phyloP scores from a whole-genome alignment of 2,797 vertebrate genomes.

The Danionella dracula region DNA sequence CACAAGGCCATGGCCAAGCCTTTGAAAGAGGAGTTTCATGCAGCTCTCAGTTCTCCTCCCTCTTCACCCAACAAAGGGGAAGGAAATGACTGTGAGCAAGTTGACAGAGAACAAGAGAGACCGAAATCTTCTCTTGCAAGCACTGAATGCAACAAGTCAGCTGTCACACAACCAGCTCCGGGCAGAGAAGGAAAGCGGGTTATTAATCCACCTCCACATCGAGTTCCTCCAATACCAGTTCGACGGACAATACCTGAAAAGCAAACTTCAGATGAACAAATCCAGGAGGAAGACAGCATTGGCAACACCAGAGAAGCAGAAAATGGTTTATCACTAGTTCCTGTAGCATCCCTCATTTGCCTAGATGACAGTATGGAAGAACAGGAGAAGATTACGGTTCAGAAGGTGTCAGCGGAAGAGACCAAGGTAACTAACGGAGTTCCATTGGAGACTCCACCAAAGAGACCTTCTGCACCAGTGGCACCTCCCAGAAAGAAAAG shows the following conservation, averaged over 20 bases:
- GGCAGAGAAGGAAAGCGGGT: constrained; percentile 5
- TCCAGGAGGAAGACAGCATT: constrained; percentile 11
- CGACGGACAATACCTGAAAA: constrained; percentile 59
- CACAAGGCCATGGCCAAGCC: constrained; percentile 37
- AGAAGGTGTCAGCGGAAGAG: constrained; percentile 39
- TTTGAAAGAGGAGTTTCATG: constrained; percentile 18
- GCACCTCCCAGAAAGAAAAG: constrained; percentile 84
- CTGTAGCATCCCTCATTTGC: constrained; percentile 36
- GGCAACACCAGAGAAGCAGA: constrained; percentile 40
- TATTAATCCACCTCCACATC: neutral
- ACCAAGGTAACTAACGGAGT: constrained; percentile 22
- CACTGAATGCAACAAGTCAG: constrained; percentile 24
- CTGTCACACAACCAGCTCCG: constrained; percentile 4
- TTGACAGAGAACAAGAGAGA: constrained; percentile 25
- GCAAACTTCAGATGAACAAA: constrained; percentile 26
- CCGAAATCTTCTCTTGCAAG: constrained; percentile 19
- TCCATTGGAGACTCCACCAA: constrained; percentile 33
- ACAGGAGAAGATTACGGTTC: neutral
- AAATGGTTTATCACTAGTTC: constrained; percentile 13
- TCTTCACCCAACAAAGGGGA: constrained; percentile 43
- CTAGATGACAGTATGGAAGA: constrained; percentile 35
- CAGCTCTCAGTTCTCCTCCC: constrained; percentile 40
- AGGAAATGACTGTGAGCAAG: constrained; percentile 23
- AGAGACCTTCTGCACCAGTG: constrained; percentile 64
- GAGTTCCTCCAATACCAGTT: constrained; percentile 59